These are phyloP conservation scores for Edolisoma coerulescens DNA, from an alignment of 2,113 vertebrate genomes.

Conservation along the genomic window DNA sequence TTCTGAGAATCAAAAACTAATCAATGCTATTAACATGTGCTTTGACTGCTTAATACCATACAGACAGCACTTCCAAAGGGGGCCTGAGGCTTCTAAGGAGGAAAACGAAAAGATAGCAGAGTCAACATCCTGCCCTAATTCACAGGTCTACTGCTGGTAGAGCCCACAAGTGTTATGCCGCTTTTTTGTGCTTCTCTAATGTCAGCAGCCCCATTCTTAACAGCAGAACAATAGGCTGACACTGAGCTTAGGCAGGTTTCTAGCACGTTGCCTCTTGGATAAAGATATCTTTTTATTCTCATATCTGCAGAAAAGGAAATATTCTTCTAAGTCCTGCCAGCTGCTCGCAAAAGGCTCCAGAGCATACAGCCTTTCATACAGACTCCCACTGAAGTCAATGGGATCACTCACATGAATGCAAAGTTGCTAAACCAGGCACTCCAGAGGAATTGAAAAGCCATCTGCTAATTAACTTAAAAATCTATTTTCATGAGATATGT, in stretches of 20 bases:
- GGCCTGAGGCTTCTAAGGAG: not conserved
- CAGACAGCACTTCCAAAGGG: not conserved
- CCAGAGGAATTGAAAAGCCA: constrained; percentile 12
- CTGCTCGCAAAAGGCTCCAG: not conserved
- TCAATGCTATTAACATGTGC: not conserved
- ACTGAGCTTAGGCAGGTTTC: not conserved
- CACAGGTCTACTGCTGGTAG: not conserved
- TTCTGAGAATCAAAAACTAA: not conserved
- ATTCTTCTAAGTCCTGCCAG: constrained; percentile 26
- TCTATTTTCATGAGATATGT: constrained; percentile 4
- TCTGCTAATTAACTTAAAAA: constrained; percentile 46
- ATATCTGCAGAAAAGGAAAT: not conserved
- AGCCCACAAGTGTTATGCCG: not conserved
- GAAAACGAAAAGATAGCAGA: not conserved
- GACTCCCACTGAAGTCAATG: constrained; percentile 2
- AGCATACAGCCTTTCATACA: not conserved
- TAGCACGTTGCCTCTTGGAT: not conserved
- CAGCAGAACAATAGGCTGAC: not conserved
- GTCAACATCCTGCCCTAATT: constrained; percentile 31
- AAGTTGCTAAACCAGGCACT: constrained; percentile 14
- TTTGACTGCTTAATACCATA: not conserved
- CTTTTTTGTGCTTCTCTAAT: not conserved
- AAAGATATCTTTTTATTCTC: constrained; percentile 9
- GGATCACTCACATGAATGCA: not conserved
- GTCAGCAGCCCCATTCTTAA: constrained; percentile 16